Conservation (phyloP, 1,140 invertebrate species). For the Hydropsyche tenuis region DNA sequence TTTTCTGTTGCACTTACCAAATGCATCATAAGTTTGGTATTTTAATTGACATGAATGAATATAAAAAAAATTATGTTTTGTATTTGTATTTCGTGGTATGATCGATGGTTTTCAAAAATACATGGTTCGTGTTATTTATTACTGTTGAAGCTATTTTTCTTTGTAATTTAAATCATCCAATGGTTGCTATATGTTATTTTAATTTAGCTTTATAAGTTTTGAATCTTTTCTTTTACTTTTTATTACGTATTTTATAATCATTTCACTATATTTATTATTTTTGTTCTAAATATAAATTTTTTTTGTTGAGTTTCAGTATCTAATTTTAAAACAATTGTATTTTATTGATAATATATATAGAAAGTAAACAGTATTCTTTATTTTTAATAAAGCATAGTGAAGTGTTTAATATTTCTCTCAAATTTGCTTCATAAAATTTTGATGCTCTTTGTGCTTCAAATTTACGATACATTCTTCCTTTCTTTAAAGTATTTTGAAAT, state of each 20-base stretch:
- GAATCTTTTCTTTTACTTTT: background rate
- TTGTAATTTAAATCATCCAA: background rate
- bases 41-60: conserved; percentile 5
- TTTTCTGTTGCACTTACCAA: conserved; percentile 5
- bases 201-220: conserved; percentile 18
- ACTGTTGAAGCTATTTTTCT: background rate
- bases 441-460: background rate
- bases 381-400: background rate
- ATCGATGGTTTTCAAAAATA: conserved; percentile 44
- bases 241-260: background rate
- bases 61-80: background rate
- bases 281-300: background rate
- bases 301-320: too few relatives aligned
- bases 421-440: background rate
- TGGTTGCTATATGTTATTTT: background rate
- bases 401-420: conserved; percentile 4
- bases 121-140: background rate
- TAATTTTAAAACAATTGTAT: too few relatives aligned
- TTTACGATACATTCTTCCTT: background rate
- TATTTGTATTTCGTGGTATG: conserved; percentile 31
- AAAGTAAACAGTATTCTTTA: too few relatives aligned
- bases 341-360: background rate
- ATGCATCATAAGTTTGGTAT: conserved; percentile 11
- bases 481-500: conserved; percentile 18
- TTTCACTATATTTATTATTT: conserved; percentile 13